Evolutionary conservation across 2,888 invertebrate species (phyloP).

Genomic region (Balanococcus diminutus): DNA sequence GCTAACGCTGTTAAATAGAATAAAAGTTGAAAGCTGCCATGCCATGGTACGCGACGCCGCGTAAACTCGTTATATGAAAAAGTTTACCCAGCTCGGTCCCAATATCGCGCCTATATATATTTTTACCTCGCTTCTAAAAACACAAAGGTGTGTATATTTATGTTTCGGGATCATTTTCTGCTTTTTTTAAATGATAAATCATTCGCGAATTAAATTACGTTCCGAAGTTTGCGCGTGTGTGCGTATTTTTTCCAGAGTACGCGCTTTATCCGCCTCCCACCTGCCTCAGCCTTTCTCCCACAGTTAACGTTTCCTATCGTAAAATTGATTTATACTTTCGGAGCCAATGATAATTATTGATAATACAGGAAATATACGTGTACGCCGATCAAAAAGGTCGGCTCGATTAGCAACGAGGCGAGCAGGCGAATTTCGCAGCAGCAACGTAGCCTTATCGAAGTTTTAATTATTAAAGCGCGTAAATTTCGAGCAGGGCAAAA

Average conservation of each 20-base stretch:
- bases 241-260: not conserved
- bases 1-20: not conserved
- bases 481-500: not conserved
- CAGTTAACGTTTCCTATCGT: not conserved
- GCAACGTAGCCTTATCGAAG: slow-evolving; percentile 11
- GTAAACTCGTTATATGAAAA: not conserved
- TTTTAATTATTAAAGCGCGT: slow-evolving; percentile 22
- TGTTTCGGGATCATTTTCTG: slow-evolving; percentile 7
- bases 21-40: not conserved
- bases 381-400: not conserved
- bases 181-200: slow-evolving; percentile 25
- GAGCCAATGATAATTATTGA: slow-evolving; percentile 17
- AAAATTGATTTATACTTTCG: not conserved
- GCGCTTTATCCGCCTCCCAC: not conserved
- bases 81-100: not conserved
- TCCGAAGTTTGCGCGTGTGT: not conserved
- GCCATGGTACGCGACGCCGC: too few species aligned
- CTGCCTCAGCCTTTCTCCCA: not conserved
- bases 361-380: not conserved
- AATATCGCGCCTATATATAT: not conserved
- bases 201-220: slow-evolving; percentile 14
- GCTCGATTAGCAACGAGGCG: not conserved
- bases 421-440: not conserved
- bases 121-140: not conserved
- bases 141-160: not conserved